Base-by-base conservation (phyloP, 1,140 invertebrate species). In the Zaprionus capensis region DNA sequence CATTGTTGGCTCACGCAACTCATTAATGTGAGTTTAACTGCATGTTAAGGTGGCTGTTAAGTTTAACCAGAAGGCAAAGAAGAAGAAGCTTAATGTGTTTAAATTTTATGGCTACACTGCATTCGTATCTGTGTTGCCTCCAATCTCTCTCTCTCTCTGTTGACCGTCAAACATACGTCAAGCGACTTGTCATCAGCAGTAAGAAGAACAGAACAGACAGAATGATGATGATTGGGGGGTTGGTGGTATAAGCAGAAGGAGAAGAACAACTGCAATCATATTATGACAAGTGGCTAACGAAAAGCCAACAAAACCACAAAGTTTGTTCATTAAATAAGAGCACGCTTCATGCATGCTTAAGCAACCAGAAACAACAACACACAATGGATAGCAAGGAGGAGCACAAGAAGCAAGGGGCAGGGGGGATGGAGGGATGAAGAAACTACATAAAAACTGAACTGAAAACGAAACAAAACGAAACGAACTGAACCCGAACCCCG, bases 281-380 rank as follows among this genome's bases (percentile, higher is more conserved):
- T 65, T 76, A 76, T 71, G 59, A 64, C 72, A 75, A 70, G 72
- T 75, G 72, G 67, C 68, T 76, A 71, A 72, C 68, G 73, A 72
- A 71, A 61, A 77, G 62, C 66, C 81, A 79, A 67, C 71, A 79
- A 75, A 85, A 80, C 73, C 69, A 44, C 69, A 77, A 77, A 77
- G 72, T 86, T 80, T 82, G 72, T 82, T 87, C 72, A 87, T 87
- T 87, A 80, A 87, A 74, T 82, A 71, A 74, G 64, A 72, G 77
- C 78, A 84, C 61, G 71, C 80, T 82, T 86, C 80, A 86, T 82
- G 82, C 83, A 80, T 87, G 82, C 83, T 86, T 82, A 71, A 82
- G 70, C 72, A 76, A 72, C 22, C 62, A 31, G 51, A 65, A 64
- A 44, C 34, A 58, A 31, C n/a, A 70, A 57, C 9, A 31, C 24